These are phyloP conservation scores for Temnopleurus reevesii DNA, from an alignment of 53 echinoderm and acorn worm genomes.

Conservation along the genomic window DNA sequence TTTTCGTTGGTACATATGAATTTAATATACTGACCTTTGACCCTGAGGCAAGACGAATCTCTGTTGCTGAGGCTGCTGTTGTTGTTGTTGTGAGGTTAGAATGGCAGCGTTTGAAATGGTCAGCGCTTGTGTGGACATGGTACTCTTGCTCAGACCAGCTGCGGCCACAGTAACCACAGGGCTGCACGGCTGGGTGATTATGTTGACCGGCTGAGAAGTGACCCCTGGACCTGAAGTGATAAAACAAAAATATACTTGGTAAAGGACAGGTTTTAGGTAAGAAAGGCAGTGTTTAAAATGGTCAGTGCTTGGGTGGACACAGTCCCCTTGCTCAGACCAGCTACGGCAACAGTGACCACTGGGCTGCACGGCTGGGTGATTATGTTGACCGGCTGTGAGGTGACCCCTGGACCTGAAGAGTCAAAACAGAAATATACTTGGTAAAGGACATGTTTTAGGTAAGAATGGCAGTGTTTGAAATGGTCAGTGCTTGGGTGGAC, in stretches of 20 bases:
- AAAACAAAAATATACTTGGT: neutral
- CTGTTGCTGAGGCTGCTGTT: slow-evolving; percentile 58
- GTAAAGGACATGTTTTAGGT: too few relatives aligned
- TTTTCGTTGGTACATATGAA: too few relatives aligned
- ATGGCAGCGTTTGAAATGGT: slow-evolving; percentile 26
- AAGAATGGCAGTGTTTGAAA: slow-evolving; percentile 33
- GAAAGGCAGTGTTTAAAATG: slow-evolving; percentile 14
- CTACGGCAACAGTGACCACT: slow-evolving; percentile 81
- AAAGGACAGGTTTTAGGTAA: too few relatives aligned
- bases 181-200: slow-evolving; percentile 86
- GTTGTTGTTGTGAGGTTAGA: slow-evolving; percentile 53
- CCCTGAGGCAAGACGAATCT: slow-evolving; percentile 75
- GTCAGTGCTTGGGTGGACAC: slow-evolving; percentile 26
- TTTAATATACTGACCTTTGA: slow-evolving; percentile 63
- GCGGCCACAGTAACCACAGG: slow-evolving; percentile 86
- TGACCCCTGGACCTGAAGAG: slow-evolving; percentile 53
- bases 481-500: neutral
- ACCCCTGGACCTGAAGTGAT: slow-evolving; percentile 20
- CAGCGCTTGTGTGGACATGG: slow-evolving; percentile 23
- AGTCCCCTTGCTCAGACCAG: slow-evolving; percentile 11
- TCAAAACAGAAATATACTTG: too few relatives aligned
- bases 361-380: slow-evolving; percentile 89
- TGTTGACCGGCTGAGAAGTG: slow-evolving; percentile 75
- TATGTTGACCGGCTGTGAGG: slow-evolving; percentile 77
- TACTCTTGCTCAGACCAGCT: slow-evolving; percentile 32